These are phyloP conservation scores for Aphidoletes aphidimyza DNA, from an alignment of 2,888 invertebrate species.

Conservation along the genomic window DNA sequence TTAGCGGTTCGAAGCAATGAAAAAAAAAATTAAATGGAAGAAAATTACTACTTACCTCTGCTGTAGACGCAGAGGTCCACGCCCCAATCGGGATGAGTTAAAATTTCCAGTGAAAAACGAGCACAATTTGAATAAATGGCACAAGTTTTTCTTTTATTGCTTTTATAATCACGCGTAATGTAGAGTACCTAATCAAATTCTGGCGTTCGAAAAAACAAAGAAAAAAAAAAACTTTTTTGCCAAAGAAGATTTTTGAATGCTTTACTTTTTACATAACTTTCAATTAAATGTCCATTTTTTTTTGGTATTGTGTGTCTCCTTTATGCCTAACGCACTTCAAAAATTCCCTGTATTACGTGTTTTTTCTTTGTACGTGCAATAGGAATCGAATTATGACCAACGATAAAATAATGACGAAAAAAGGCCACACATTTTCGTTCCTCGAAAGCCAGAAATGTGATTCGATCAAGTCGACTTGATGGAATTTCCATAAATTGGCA, in stretches of 20 bases:
- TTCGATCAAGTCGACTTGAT: not conserved
- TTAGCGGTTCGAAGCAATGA: not conserved
- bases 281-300: slow-evolving; percentile 25
- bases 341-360: no score
- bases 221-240: not conserved
- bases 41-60: not conserved
- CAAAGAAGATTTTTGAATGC: not conserved
- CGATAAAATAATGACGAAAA: no score
- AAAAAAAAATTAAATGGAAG: not conserved
- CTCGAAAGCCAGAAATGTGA: not conserved
- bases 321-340: no score
- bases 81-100: no score
- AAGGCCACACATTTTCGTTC: no score
- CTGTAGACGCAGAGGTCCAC: no score
- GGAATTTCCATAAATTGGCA: slow-evolving; percentile 24
- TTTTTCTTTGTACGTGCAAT: no score
- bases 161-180: no score
- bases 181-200: slow-evolving; percentile 10
- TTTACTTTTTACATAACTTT: not conserved
- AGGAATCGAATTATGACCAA: no score
- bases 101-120: no score
- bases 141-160: not conserved
- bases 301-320: no score
- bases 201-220: not conserved
- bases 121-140: not conserved